A percentile compares a stretch with the other conserved stretches of the same genome.
Evolutionary conservation across 1,140 invertebrate species (phyloP).

Genomic region (Galleria mellonella): DNA sequence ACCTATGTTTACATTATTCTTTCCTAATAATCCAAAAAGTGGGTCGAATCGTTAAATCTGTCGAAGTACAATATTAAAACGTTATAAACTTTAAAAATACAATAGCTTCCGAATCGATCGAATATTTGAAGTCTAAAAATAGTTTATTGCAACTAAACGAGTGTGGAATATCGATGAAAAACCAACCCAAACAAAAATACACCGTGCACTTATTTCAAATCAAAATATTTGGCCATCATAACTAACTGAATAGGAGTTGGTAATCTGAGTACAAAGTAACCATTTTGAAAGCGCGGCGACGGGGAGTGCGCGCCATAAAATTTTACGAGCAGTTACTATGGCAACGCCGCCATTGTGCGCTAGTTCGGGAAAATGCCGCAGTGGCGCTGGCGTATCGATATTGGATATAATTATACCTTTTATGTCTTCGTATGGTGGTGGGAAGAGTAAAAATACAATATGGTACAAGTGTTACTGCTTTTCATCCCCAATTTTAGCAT

Average conservation of each 20-base stretch:
- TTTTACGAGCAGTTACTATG: constrained; percentile 59
- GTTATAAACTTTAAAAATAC: too few species aligned
- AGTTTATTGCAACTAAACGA: too few species aligned
- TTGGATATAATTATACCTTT: neutral
- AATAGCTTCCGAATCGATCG: too few species aligned
- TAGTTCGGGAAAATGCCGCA: constrained; percentile 26
- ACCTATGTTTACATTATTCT: too few species aligned
- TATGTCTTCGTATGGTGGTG: too few species aligned
- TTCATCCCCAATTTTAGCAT: too few species aligned
- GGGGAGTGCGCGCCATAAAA: constrained; percentile 51
- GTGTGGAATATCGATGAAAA: neutral
- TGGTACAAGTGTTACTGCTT: too few species aligned
- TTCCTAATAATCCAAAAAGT: too few species aligned
- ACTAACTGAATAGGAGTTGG: neutral
- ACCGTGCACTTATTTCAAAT: neutral
- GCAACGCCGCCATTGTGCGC: constrained; percentile 48
- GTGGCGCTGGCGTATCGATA: constrained; percentile 22
- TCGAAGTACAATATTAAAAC: too few species aligned
- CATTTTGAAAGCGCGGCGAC: constrained; percentile 23
- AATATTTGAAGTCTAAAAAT: too few species aligned
- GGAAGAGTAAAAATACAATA: too few species aligned
- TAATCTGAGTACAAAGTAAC: constrained; percentile 23
- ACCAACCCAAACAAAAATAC: neutral
- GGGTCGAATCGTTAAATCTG: too few species aligned
- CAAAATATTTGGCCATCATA: constrained; percentile 3